Base-by-base conservation (phyloP, 1,140 invertebrate genomes). In the Acromyrmex echinatior region DNA sequence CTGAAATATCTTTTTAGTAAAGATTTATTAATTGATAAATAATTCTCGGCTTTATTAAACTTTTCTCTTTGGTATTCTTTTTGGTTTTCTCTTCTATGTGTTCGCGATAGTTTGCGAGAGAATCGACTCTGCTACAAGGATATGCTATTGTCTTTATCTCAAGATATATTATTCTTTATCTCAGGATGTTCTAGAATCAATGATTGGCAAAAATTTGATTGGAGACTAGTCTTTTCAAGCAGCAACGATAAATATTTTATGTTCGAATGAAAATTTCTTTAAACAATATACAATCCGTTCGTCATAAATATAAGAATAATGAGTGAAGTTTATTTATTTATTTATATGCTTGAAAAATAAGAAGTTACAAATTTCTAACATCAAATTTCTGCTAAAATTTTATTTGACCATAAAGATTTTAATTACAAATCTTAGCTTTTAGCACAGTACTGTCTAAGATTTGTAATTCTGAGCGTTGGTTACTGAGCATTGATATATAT, bases 71-170 rank as follows among this genome's bases (percentile, higher is more conserved):
- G 39, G 0, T 45, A 1, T 45, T 45, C 39, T 21, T 21, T 21
- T 21, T 21, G 21, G 21, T 21, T 21, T 21, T 21, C 39, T 45
- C 9, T 1, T 45, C 39, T 51, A 49, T 28, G 12, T 56, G 16
- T 70, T 6, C n/a, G 10, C 21, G 63, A 81, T 81, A 70, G 63
- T 82, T 82, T 2, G 68, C 39, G 25, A 39, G 31, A 4, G 31
- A 81, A 71, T 81, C 10, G 16, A 63, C 16, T 78, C 14, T 70
- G 14, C 31, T 39, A 14, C 39, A 12, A 25, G 28, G 10, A 80
- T 80, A 25, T 18, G n/a, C 28, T 68, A 14, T 56, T 25, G 1
- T 25, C 25, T 25, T 25, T 25, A 25, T 25, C 25, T 25, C 25
- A 25, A 25, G 25, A 25, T 25, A 25, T 25, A 25, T 25, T 25